These are phyloP conservation scores for Microctonus aethiopoides DNA, from an alignment of 2,888 invertebrate species.

Conservation along the genomic window DNA sequence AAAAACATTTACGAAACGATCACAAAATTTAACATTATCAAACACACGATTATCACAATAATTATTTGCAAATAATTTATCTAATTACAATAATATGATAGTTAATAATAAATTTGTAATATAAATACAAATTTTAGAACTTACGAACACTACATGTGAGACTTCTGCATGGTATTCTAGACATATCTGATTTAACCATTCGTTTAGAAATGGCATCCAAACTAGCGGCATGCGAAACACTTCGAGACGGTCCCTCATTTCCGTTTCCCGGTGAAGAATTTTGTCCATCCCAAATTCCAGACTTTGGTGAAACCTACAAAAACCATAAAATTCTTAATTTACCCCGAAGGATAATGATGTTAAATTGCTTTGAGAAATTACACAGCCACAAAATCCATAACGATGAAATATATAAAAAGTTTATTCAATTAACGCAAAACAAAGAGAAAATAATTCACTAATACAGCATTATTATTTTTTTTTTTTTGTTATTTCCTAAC, in stretches of 20 bases:
- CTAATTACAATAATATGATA: not conserved
- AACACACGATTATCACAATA: not conserved
- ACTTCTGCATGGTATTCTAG: constrained; percentile 67
- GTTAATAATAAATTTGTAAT: constrained; percentile 1
- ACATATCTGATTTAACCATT: constrained; percentile 57
- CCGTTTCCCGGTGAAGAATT: constrained; percentile 58
- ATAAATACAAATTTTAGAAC: constrained; percentile 57
- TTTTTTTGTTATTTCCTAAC: not conserved
- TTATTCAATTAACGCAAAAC: not conserved
- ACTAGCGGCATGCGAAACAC: constrained; percentile 71
- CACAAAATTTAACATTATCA: constrained; percentile 21
- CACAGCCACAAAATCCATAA: too few species aligned
- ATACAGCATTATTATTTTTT: too few species aligned
- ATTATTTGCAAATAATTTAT: not conserved
- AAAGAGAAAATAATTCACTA: not conserved
- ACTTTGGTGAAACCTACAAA: constrained; percentile 63
- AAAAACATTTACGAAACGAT: constrained; percentile 11
- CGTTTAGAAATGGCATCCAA: constrained; percentile 72
- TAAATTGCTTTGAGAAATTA: not conserved
- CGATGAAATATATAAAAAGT: too few species aligned
- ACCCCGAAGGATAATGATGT: not conserved
- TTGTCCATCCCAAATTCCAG: constrained; percentile 62
- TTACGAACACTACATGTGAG: constrained; percentile 73
- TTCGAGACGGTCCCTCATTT: constrained; percentile 61
- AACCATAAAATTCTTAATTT: not conserved